Base-by-base conservation (phyloP, 1,140 invertebrate species). In the Trichoplusia ni region DNA sequence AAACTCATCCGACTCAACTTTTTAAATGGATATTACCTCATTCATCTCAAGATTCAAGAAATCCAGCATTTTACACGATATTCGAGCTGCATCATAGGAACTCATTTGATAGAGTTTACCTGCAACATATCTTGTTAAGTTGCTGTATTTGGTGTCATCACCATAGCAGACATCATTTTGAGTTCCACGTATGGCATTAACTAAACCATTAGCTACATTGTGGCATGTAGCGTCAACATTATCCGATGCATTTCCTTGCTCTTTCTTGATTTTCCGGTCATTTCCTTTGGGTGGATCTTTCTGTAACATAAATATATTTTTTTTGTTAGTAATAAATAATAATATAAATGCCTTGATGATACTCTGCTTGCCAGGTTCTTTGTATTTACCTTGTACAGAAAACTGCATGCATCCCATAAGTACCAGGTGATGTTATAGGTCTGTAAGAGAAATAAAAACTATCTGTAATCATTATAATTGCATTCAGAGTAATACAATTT, bases 341-440 rank as follows among this genome's bases (percentile, higher is more conserved):
- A n/a, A n/a, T n/a, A n/a, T n/a, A n/a, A n/a, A n/a, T n/a, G n/a
- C n/a, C n/a, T n/a, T n/a, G n/a, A n/a, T n/a, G n/a, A n/a, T n/a
- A n/a, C n/a, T n/a, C 7, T 4, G 11, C 7, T n/a, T 59, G 16
- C 51, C 7, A 11, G 44, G 62, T 59, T 14, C 38, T 68, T 75
- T 75, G 56, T 79, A 25, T 77, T 82, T 0, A 84, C 80, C 71
- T 79, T 82, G 16, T 73, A 65, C 29, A 89, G 64, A 64, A 88
- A 90, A 25, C 84, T 81, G 59, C 86, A 90, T 0, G 82, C 64
- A 42, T 82, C 75, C 85, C 87, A 90, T 49, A 90, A 69, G 49
- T 88, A 85, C 85, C 85, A 88, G 35, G 82, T 85, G 0, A 90
- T 71, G 70, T 86, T 84, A 46, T 84, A 86, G 54, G 69, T 75